Base-by-base conservation (phyloP, 2,797 vertebrate species). In the Anolis apletophallus region DNA sequence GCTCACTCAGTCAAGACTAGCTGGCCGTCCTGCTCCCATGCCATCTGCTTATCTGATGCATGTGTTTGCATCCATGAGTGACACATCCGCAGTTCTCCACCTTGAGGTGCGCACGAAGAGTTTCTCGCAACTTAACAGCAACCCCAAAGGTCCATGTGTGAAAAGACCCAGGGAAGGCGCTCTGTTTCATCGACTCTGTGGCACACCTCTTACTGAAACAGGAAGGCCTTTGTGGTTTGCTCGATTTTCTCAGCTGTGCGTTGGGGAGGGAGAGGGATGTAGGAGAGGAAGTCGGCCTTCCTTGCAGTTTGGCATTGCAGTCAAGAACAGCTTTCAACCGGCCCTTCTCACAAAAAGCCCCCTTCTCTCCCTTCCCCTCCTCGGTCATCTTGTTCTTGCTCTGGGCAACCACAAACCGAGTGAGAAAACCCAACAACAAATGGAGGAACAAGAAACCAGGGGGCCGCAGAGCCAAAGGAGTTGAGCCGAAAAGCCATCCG, bases 241-340 rank as follows among this genome's bases (percentile, higher is more conserved):
- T 87, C 81, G 88, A 89, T n/a, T 92, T 83, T 91, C 81, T 92
- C 79, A 84, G 91, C 90, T 85, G 80, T 0, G 9, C 32, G 86
- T 91, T 29, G 36, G 71, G 10, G 19, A 36, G 8, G 21, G 74
- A 14, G 26, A 5, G 13, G 73, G 61, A 12, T 12, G 10, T 29
- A 64, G 14, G 79, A 88, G 95, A 95, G 94, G 94, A 92, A 91
- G 87, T 88, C 13, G 46, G 40, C 90, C 91, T 93, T 94, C 92
- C 90, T 67, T 54, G 91, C 0, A 94, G 93, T 85, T 86, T 90
- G 93, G 88, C 88, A 85, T 93, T 88, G 75, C 19, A 13, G 85
- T 5, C 61, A 75, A 1, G 73, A 81, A 85, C 92, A 91, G 93
- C 81, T 89, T 91, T 90, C 86, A 71, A 88, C 77, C n/a, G 14